phyloP scores from a whole-genome alignment of 2,797 vertebrate genomes.

The Antrozous pallidus region DNA sequence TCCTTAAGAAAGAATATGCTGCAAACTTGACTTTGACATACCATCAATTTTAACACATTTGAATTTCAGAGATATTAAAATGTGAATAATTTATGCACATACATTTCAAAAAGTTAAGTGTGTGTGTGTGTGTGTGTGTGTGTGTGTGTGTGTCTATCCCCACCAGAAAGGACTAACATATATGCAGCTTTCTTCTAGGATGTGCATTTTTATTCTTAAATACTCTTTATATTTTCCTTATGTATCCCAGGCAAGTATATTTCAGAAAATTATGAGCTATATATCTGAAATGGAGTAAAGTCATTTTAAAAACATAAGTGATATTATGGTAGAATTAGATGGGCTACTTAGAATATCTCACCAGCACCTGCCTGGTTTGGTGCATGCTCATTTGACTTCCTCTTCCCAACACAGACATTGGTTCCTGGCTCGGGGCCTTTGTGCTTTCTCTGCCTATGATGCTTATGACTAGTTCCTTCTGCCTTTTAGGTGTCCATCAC shows the following conservation, averaged over 20 bases:
- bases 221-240: not conserved
- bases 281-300: not conserved
- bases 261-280: not conserved
- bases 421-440: not conserved
- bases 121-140: too few species aligned
- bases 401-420: not conserved
- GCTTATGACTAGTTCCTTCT: not conserved
- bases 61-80: conserved; percentile 19
- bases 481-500: not conserved
- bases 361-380: not conserved
- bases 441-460: not conserved
- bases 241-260: not conserved
- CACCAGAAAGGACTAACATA: not conserved
- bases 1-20: not conserved
- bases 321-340: not conserved
- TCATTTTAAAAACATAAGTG: not conserved
- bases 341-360: not conserved
- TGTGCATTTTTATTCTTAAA: conserved; percentile 11
- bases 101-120: not conserved
- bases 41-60: not conserved
- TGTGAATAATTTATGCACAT: not conserved
- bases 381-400: not conserved
- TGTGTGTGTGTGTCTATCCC: not conserved
- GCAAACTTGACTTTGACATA: not conserved
- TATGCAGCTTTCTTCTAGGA: not conserved